Conservation (phyloP, 1,140 invertebrate species). For the Nasonia longicornis region DNA sequence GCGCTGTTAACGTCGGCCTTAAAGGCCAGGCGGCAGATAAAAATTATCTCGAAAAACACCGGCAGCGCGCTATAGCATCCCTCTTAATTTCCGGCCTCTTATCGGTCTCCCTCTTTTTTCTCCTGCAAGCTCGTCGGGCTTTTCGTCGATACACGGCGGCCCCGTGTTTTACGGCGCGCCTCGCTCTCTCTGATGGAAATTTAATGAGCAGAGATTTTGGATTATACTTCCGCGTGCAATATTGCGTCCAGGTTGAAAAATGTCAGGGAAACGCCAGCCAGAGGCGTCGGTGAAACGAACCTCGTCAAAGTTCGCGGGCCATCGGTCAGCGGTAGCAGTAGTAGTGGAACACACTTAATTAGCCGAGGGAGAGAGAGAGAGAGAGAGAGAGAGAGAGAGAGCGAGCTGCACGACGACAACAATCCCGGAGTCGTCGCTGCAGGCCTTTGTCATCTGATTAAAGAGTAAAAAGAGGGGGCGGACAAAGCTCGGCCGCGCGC, state of each 20-base stretch:
- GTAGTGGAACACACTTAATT: no score
- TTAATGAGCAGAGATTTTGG: neutral
- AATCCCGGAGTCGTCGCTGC: neutral
- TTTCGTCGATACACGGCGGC: neutral
- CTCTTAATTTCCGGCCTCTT: conserved; percentile 27
- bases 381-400: no score
- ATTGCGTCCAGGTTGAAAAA: neutral
- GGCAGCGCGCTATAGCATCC: neutral
- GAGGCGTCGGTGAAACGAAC: neutral
- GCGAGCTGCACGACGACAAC: neutral
- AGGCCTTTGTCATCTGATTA: conserved; percentile 30
- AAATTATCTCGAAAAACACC: conserved; percentile 14
- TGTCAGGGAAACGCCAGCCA: neutral
- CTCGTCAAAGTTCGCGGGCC: neutral
- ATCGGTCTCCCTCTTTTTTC: neutral
- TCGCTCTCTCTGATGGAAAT: neutral
- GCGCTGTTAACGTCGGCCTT: no score
- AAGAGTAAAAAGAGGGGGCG: neutral
- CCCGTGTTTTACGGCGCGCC: neutral
- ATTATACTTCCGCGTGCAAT: no score
- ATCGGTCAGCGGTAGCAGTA: neutral
- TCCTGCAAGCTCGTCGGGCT: neutral
- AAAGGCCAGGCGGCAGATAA: neutral
- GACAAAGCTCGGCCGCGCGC: neutral
- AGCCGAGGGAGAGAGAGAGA: no score